Conservation (phyloP, 2,113 vertebrate species). For the Cochlearius cochlearius region DNA sequence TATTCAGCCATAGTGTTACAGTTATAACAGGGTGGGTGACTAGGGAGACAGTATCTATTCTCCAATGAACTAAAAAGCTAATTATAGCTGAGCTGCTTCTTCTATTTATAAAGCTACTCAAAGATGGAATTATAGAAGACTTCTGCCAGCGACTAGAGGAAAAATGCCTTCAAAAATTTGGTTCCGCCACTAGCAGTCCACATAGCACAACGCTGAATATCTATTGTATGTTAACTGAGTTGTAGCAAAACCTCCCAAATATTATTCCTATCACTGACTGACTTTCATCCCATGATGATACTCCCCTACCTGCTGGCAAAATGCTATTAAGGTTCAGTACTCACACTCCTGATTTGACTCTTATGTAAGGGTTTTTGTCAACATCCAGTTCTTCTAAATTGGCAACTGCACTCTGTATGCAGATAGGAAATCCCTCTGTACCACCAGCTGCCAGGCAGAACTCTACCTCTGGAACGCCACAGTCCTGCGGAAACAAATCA, state of each 20-base stretch:
- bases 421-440: slow-evolving; percentile 29
- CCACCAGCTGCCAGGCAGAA: slow-evolving; percentile 49
- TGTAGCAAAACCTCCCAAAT: neutral
- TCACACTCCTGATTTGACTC: slow-evolving; percentile 82
- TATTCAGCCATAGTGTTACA: neutral
- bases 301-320: neutral
- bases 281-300: neutral
- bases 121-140: neutral
- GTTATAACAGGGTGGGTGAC: neutral
- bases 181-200: neutral
- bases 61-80: neutral
- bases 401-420: slow-evolving; percentile 65
- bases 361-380: slow-evolving; percentile 66
- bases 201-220: neutral
- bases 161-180: neutral
- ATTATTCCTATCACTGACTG: neutral
- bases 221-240: neutral
- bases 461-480: slow-evolving; percentile 77
- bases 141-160: neutral
- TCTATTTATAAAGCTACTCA: slow-evolving; percentile 24
- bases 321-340: slow-evolving; percentile 1
- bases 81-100: neutral
- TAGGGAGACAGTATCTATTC: neutral
- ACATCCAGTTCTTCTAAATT: slow-evolving; percentile 72
- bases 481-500: slow-evolving; percentile 68